phyloP scores from a whole-genome alignment of 2,888 invertebrate species.

The Orthosia incerta region DNA sequence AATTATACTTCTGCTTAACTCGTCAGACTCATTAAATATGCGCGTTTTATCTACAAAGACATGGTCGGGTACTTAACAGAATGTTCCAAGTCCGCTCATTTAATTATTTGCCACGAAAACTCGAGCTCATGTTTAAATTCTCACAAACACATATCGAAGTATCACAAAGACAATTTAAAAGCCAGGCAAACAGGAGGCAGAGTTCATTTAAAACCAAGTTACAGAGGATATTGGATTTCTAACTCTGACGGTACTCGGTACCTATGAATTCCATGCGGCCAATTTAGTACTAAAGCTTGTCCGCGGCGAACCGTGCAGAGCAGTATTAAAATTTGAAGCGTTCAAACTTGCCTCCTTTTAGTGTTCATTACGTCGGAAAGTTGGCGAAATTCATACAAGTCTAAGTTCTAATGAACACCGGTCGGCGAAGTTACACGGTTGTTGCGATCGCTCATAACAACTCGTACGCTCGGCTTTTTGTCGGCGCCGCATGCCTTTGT shows the following conservation, averaged over 20 bases:
- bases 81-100: conserved; percentile 19
- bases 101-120: conserved; percentile 47
- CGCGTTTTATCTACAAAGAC: conserved; percentile 23
- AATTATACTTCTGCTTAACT: conserved; percentile 17
- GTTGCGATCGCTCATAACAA: conserved; percentile 77
- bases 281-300: conserved; percentile 82
- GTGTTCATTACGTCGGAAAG: conserved; percentile 90
- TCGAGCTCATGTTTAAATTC: conserved; percentile 46
- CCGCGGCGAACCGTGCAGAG: conserved; percentile 76
- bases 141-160: conserved; percentile 57
- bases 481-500: conserved; percentile 70
- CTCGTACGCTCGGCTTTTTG: conserved; percentile 74
- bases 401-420: conserved; percentile 90
- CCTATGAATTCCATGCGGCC: conserved; percentile 81
- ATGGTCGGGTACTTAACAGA: conserved; percentile 12
- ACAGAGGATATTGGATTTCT: conserved; percentile 87
- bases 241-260: conserved; percentile 80
- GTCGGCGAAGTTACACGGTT: conserved; percentile 82
- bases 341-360: conserved; percentile 89
- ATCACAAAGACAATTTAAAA: conserved; percentile 81
- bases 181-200: conserved; percentile 80
- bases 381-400: conserved; percentile 89
- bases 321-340: conserved; percentile 90
- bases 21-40: conserved; percentile 10
- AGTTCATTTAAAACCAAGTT: conserved; percentile 82